Base-by-base conservation (phyloP, 2,797 vertebrate genomes). In the Rhinogobio ventralis region DNA sequence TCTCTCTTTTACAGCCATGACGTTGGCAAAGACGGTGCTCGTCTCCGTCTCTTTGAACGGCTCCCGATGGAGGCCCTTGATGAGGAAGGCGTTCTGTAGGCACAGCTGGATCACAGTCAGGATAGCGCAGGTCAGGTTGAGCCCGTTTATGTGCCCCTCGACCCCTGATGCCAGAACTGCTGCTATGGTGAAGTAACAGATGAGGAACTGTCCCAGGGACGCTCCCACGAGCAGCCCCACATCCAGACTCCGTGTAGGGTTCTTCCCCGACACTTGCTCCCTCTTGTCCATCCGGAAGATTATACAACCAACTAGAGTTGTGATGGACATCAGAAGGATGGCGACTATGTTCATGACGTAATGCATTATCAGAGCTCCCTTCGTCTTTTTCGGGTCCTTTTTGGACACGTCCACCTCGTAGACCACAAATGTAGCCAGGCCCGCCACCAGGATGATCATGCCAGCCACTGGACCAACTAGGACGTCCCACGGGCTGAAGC, bases 51-150 rank as follows among this genome's bases (percentile, higher is more conserved):
- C 93, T 20, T 93, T 93, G 1, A 94, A 94, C 0, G 97, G 97
- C 53, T 97, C 93, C 36, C 97, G 94, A 79, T 98, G 97, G 23
- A 99, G 95, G n/a, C 98, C 98, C 90, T 98, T 97, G 0, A 98
- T 96, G 68, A 99, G 95, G 90, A 99, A 99, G 73, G 95, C 87
- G 0, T 99, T 99, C 92, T 99, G 98, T 90, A 98, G 94, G 81
- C 94, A 96, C 36, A 98, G 94, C 90, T 99, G 97, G 19, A 96
- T 91, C 0, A 99, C 95, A 91, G 95, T 96, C 1, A 99, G 91
- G 76, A 99, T 83, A 0, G 95, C 93, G 0, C 95, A 96, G 79
- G 95, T 86, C 83, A 99, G 91, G 92, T 96, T 96, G 60, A 99
- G 96, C 0, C 90, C 92, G 0, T 96, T 94, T 20, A 96, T 85